phyloP scores from a whole-genome alignment of 2,888 invertebrate genomes.

The Athripsodes cinereus region DNA sequence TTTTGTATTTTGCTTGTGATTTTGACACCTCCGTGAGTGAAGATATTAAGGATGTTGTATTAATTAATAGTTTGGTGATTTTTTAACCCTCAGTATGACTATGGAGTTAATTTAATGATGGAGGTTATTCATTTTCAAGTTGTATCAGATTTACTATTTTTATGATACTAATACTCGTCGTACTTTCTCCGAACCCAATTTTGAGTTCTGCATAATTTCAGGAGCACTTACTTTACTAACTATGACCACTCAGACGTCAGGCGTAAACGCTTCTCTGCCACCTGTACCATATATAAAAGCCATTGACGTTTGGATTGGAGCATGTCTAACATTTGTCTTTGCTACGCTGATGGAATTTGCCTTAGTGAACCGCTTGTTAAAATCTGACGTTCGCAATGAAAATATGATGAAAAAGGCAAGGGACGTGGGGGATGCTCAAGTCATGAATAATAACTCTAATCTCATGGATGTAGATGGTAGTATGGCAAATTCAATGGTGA shows the following conservation, averaged over 20 bases:
- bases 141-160: no score
- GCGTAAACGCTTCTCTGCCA: conserved; percentile 92
- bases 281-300: conserved; percentile 98
- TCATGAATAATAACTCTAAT: conserved; percentile 81
- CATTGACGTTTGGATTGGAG: conserved; percentile 96
- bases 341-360: conserved; percentile 97
- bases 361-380: conserved; percentile 92
- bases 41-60: no score
- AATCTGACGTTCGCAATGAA: conserved; percentile 86
- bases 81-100: no score
- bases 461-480: conserved; percentile 82
- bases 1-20: no score
- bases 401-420: conserved; percentile 85
- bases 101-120: no score
- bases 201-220: conserved; percentile 34
- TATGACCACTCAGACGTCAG: conserved; percentile 96
- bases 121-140: no score
- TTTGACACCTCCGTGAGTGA: no score
- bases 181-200: no score
- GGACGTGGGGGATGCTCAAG: conserved; percentile 78
- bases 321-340: conserved; percentile 96
- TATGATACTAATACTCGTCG: no score
- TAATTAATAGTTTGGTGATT: no score
- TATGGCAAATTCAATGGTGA: conserved; percentile 90
- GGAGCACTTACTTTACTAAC: conserved; percentile 93